A percentile compares a stretch with the other conserved stretches of the same genome.
These are phyloP conservation scores for Anastatus disparis DNA, from an alignment of 1,140 invertebrate genomes.

Conservation along the genomic window DNA sequence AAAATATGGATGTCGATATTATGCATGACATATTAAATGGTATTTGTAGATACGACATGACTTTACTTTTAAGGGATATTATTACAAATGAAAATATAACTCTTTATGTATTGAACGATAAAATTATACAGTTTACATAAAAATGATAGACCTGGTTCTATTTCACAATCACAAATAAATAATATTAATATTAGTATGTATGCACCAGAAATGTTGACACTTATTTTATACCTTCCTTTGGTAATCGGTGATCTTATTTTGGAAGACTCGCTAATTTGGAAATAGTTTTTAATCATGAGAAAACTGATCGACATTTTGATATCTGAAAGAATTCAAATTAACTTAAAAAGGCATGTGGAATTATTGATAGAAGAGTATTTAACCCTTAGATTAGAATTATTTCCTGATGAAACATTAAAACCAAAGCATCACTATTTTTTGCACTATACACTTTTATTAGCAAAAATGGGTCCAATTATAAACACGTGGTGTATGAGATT, in stretches of 20 bases:
- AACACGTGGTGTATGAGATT: constrained; percentile 18
- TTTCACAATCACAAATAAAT: not conserved
- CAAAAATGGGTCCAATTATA: not conserved
- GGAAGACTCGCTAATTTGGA: not conserved
- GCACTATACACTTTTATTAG: not conserved
- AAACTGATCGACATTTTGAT: constrained; percentile 27
- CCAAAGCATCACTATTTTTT: constrained; percentile 25
- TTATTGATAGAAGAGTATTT: constrained; percentile 1
- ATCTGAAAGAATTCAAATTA: constrained; percentile 3
- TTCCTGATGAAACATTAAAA: constrained; percentile 15
- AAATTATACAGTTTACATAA: not conserved
- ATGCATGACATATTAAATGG: not conserved
- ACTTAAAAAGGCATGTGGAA: not conserved
- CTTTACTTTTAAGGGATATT: not conserved
- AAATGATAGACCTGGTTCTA: not conserved
- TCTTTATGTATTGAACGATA: not conserved
- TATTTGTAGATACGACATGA: not conserved
- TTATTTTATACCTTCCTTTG: constrained; percentile 6
- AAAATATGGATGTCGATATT: not conserved
- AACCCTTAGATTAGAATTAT: not conserved
- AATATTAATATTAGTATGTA: not conserved
- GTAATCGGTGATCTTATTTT: constrained; percentile 12
- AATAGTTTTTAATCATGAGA: constrained; percentile 15
- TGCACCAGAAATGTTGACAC: constrained; percentile 23
- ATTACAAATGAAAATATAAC: not conserved